Evolutionary conservation across 2,888 invertebrate genomes (phyloP).

Genomic region (Caenorhabditis afra): DNA sequence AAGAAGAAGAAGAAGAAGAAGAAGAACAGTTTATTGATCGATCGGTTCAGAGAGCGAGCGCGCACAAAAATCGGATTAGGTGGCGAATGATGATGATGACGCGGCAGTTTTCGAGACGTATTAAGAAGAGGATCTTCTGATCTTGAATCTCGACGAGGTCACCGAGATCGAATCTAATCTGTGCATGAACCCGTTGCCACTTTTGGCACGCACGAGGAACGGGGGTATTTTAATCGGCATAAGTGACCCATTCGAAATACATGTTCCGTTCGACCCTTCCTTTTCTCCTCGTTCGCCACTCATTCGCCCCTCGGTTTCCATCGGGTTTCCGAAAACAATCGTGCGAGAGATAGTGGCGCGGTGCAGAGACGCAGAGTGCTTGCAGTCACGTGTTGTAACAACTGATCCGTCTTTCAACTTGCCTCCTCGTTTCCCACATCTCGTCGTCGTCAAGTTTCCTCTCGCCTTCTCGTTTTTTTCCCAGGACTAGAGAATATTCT

Average conservation of each 20-base stretch:
- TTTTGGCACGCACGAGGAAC: no score
- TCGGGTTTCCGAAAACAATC: constrained; percentile 23
- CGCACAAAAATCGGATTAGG: background rate
- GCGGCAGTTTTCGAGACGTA: background rate
- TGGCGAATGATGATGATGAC: background rate
- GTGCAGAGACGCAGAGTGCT: background rate
- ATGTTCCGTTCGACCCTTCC: no score
- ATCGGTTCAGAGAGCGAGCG: background rate
- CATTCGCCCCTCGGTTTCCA: constrained; percentile 14
- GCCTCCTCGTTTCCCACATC: constrained; percentile 7
- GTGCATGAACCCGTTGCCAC: no score
- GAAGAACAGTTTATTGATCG: no score
- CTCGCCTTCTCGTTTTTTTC: background rate
- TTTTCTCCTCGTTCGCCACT: background rate
- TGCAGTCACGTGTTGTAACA: constrained; percentile 57
- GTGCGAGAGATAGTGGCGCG: background rate
- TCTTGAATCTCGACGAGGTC: background rate
- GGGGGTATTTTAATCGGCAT: no score
- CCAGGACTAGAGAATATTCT: no score
- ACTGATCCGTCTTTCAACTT: constrained; percentile 37
- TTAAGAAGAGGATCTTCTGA: no score
- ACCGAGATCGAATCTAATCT: background rate
- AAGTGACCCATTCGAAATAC: background rate
- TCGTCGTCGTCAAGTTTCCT: background rate
- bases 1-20: no score